A percentile compares a stretch with the other conserved stretches of the same genome.
These are phyloP conservation scores for Andrena camellia DNA, from an alignment of 2,888 invertebrate genomes.

Conservation along the genomic window DNA sequence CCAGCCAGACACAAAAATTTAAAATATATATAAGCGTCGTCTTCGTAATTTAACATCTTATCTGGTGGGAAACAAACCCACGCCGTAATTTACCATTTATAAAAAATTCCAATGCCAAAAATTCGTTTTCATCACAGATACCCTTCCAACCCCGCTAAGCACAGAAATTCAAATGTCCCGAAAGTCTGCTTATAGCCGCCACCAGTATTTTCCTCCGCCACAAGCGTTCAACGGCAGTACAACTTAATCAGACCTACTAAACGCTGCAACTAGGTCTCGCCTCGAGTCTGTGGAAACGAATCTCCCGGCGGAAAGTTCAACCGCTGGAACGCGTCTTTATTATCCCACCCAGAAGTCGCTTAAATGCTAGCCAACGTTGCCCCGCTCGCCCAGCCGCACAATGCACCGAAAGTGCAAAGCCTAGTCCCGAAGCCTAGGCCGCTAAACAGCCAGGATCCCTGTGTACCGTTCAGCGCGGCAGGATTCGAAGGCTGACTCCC, in stretches of 20 bases:
- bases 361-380: not conserved
- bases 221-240: not conserved
- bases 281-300: not conserved
- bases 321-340: slow-evolving; percentile 11
- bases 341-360: slow-evolving; percentile 1
- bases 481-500: slow-evolving; percentile 7
- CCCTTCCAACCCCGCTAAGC: too few species aligned
- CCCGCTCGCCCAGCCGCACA: not conserved
- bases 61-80: too few species aligned
- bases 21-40: too few species aligned
- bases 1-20: too few species aligned
- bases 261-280: not conserved
- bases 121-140: too few species aligned
- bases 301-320: slow-evolving; percentile 6
- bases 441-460: not conserved
- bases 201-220: not conserved
- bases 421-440: slow-evolving; percentile 6
- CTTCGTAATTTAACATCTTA: too few species aligned
- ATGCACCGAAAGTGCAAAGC: slow-evolving; percentile 32
- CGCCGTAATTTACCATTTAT: too few species aligned
- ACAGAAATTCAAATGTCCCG: too few species aligned
- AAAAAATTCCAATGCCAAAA: too few species aligned
- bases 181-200: not conserved
- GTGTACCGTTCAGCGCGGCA: not conserved
- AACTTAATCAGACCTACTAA: slow-evolving; percentile 3